Conservation (phyloP, 2,113 vertebrate species). For the Fregata magnificens region DNA sequence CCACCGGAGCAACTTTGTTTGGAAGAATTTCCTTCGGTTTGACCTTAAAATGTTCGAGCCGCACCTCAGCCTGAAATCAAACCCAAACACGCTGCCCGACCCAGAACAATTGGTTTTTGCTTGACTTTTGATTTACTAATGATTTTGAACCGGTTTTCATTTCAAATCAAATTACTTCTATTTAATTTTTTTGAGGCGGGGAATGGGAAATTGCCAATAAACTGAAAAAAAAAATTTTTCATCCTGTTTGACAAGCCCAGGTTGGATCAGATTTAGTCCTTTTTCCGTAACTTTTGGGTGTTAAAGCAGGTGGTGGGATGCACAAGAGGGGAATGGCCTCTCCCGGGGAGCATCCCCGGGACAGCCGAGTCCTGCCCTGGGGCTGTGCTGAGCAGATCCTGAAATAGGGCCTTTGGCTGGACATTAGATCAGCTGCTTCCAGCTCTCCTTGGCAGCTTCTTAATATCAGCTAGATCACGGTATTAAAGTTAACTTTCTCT, state of each 20-base stretch:
- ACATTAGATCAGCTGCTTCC: not conserved
- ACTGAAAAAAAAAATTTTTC: not conserved
- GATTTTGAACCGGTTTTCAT: not conserved
- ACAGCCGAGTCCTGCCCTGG: not conserved
- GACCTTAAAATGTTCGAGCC: not conserved
- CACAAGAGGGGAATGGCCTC: not conserved
- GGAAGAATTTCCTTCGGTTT: not conserved
- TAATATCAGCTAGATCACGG: not conserved
- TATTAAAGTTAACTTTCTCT: slow-evolving; percentile 75
- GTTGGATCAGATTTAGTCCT: not conserved
- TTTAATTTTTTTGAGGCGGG: not conserved
- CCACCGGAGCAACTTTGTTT: fast-evolving
- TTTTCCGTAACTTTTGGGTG: not conserved
- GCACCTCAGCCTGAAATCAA: not conserved
- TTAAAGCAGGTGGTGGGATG: not conserved
- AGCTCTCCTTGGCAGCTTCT: not conserved
- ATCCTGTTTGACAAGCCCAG: not conserved
- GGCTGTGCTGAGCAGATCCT: not conserved
- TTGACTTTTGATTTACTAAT: not conserved
- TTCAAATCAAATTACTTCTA: not conserved
- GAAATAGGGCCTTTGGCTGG: fast-evolving
- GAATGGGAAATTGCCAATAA: not conserved
- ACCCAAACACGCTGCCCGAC: not conserved
- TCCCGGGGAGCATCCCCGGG: fast-evolving
- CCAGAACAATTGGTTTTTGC: not conserved